Evolutionary conservation across 1,140 invertebrate genomes (phyloP).

Genomic region (Carcinoscorpius rotundicauda): DNA sequence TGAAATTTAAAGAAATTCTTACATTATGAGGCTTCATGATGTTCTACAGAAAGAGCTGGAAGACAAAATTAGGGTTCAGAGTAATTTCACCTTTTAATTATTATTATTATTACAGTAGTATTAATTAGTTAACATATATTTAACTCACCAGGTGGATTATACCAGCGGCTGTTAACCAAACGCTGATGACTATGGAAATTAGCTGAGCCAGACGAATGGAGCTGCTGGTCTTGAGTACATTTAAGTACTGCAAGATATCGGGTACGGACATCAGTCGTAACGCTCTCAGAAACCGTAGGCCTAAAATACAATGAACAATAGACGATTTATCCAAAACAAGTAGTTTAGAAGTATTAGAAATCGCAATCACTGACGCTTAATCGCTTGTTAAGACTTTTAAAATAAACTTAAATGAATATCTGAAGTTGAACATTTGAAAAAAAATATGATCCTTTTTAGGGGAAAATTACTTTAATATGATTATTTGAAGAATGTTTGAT

Average conservation of each 20-base stretch:
- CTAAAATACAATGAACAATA: constrained; percentile 37
- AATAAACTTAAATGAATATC: too few relatives aligned
- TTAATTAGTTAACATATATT: background rate
- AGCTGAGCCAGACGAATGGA: constrained; percentile 95
- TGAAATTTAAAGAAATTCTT: background rate
- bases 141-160: constrained; percentile 88
- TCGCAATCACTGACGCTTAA: background rate
- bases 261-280: constrained; percentile 98
- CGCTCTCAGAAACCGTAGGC: constrained; percentile 96
- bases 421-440: too few relatives aligned
- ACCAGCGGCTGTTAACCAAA: constrained; percentile 91
- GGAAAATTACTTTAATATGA: too few relatives aligned
- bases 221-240: constrained; percentile 96
- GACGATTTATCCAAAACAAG: background rate
- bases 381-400: background rate
- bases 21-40: too few relatives aligned
- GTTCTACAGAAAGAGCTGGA: too few relatives aligned
- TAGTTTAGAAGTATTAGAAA: too few relatives aligned
- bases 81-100: too few relatives aligned
- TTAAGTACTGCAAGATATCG: constrained; percentile 97
- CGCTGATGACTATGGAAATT: constrained; percentile 94
- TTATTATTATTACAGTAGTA: too few relatives aligned
- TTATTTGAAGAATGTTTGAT: too few relatives aligned
- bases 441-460: too few relatives aligned
- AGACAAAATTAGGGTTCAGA: too few relatives aligned